Evolutionary conservation across 2,888 invertebrate genomes (phyloP).

Genomic region (Norana najaformis): DNA sequence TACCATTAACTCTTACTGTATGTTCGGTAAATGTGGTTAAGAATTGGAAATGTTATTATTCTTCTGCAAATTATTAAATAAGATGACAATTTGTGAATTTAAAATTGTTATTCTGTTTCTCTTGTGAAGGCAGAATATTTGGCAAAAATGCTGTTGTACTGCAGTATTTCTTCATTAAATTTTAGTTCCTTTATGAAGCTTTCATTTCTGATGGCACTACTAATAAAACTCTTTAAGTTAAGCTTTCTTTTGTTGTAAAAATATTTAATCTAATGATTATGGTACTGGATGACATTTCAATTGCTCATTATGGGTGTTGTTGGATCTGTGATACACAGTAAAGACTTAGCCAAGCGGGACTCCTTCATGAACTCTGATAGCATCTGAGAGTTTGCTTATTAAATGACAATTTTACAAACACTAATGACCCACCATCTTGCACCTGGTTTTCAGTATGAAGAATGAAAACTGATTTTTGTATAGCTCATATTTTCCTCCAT

Average conservation of each 20-base stretch:
- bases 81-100: neutral
- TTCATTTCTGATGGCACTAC: neutral
- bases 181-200: neutral
- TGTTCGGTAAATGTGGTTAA: neutral
- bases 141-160: neutral
- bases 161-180: neutral
- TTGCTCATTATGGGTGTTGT: neutral
- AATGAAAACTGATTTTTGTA: neutral
- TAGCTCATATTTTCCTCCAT: neutral
- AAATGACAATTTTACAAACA: neutral
- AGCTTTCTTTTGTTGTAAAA: neutral
- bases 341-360: neutral
- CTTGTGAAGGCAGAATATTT: neutral
- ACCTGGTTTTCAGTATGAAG: neutral
- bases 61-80: neutral
- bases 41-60: neutral
- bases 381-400: neutral
- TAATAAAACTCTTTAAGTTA: neutral
- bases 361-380: neutral
- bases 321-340: slow-evolving; percentile 3
- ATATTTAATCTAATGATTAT: neutral
- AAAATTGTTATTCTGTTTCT: too few relatives aligned
- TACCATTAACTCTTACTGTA: neutral
- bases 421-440: neutral
- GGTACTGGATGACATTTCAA: neutral